Percentiles rank a stretch among this genome's conserved stretches.
These are phyloP conservation scores for Elgaria multicarinata DNA, from an alignment of 2,113 vertebrate species.

Conservation along the genomic window DNA sequence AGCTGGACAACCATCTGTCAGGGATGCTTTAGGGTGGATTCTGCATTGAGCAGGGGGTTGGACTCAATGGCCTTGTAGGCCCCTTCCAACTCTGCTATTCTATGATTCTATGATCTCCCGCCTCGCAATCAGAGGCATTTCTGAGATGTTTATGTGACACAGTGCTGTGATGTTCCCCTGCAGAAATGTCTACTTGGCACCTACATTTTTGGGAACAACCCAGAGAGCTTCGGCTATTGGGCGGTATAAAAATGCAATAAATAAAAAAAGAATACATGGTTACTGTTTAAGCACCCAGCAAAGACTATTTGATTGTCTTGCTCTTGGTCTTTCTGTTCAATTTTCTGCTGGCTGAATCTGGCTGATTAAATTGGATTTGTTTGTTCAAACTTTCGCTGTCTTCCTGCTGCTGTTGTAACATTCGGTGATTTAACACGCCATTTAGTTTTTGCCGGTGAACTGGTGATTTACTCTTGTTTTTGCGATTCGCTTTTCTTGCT, in stretches of 20 bases:
- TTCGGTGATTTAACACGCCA: not conserved
- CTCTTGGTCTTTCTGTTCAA: not conserved
- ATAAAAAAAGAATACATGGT: no score
- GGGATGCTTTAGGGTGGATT: no score
- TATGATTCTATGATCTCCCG: no score
- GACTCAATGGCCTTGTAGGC: no score
- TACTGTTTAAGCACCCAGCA: not conserved
- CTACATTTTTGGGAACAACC: no score
- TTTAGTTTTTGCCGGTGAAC: not conserved
- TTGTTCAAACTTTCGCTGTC: not conserved
- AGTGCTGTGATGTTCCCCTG: not conserved
- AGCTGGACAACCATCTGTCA: no score
- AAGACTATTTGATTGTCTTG: not conserved
- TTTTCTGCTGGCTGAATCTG: not conserved
- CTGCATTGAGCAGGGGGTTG: no score
- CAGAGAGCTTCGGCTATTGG: no score
- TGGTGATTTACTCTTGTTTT: not conserved
- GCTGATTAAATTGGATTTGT: not conserved
- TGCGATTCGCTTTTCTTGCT: not conserved
- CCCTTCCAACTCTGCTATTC: no score
- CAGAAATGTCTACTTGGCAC: not conserved
- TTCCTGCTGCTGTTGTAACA: not conserved
- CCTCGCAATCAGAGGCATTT: not conserved
- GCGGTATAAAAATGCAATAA: no score
- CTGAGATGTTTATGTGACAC: not conserved